These are phyloP conservation scores for Chrysocyon brachyurus DNA, from an alignment of 2,797 vertebrate genomes.

Conservation along the genomic window DNA sequence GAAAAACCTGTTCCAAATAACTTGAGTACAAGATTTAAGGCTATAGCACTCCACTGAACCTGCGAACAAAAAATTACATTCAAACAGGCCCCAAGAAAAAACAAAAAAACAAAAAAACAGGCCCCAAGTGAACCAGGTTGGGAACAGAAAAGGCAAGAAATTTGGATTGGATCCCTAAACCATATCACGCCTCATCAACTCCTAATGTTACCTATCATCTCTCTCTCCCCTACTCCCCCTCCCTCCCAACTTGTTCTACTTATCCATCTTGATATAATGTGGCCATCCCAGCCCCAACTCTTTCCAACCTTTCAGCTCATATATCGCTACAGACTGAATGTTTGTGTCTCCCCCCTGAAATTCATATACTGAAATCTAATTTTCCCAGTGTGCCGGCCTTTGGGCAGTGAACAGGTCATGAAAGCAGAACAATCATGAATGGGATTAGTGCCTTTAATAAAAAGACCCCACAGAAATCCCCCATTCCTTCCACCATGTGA, in stretches of 20 bases:
- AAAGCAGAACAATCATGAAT: background rate
- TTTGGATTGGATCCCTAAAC: background rate
- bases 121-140: background rate
- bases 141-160: background rate
- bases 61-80: constrained; percentile 27
- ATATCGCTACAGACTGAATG: background rate
- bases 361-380: background rate
- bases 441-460: background rate
- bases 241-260: background rate
- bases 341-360: background rate
- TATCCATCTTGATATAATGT: background rate
- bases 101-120: background rate
- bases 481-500: background rate
- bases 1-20: constrained; percentile 38
- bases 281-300: background rate
- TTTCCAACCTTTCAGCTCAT: background rate
- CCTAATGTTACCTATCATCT: background rate
- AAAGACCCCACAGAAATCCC: background rate
- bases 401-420: background rate
- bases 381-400: background rate
- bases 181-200: background rate
- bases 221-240: accelerated
- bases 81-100: background rate
- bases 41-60: background rate
- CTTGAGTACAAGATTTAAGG: background rate